Evolutionary conservation across 2,888 invertebrate species (phyloP).

Genomic region (Archips crataeganus): DNA sequence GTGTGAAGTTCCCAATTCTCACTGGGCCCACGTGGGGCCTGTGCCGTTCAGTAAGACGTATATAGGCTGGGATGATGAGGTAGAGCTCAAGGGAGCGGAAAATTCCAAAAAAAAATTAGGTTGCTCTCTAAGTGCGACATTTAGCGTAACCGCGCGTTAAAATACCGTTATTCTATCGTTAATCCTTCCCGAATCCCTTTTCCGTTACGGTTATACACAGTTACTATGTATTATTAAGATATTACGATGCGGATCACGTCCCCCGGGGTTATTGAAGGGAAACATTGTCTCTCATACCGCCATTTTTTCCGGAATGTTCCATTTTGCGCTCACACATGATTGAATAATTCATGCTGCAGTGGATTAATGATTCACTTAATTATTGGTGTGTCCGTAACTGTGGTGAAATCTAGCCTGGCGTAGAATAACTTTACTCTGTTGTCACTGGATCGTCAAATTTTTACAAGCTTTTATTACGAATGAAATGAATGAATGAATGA

Average conservation of each 20-base stretch:
- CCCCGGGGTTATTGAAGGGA: slow-evolving; percentile 56
- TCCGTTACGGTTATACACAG: slow-evolving; percentile 8
- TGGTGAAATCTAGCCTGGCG: no score
- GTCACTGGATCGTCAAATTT: no score
- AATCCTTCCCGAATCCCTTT: slow-evolving; percentile 21
- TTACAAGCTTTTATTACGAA: no score
- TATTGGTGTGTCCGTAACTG: not conserved
- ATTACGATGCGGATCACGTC: slow-evolving; percentile 53
- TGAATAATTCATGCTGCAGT: slow-evolving; percentile 31
- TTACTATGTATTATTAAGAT: slow-evolving; percentile 37
- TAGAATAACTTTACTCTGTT: no score
- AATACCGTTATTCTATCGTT: slow-evolving; percentile 11
- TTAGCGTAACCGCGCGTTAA: slow-evolving; percentile 8
- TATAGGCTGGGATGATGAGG: no score
- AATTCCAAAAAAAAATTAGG: no score
- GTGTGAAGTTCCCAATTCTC: no score
- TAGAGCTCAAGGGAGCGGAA: no score
- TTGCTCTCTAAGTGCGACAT: not conserved
- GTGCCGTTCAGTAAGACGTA: no score
- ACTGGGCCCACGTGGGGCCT: no score
- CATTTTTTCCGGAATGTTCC: slow-evolving; percentile 23
- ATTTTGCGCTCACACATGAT: slow-evolving; percentile 5
- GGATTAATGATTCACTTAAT: slow-evolving; percentile 18
- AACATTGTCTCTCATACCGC: slow-evolving; percentile 51
- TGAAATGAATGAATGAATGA: no score